Base-by-base conservation (phyloP, 2,113 vertebrate species). In the Cichladusa arquata region DNA sequence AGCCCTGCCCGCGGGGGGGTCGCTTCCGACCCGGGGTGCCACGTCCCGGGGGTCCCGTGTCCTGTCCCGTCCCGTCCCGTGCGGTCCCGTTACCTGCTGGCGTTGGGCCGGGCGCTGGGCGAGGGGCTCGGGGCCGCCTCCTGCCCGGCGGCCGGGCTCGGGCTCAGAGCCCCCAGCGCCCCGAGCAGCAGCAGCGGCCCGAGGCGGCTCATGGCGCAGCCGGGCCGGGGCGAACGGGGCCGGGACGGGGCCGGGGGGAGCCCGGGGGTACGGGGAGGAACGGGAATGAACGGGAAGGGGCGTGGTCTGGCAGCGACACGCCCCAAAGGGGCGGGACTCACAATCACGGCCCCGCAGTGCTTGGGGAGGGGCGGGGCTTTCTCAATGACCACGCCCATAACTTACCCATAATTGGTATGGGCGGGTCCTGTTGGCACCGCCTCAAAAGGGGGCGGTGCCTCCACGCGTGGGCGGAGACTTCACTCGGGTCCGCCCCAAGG, bases 291-390 rank as follows among this genome's bases (percentile, higher is more conserved):
- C 48, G 67, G 50, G 50, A 53, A 71, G 11, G 36, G 69, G 69
- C 29, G 69, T 2, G 50, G 11, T 2, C 20, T 13, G 1, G 1
- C 0, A 4, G 23, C 1, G 31, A 45, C 40, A 73, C 40, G 24
- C 53, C 71, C 47, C 33, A 4, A 57, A 34, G 3, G 24, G 40
- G 71, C 24, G 71, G 53, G 16, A 24, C 22, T 7, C 4, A 40
- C 13, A 12, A 40, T 4, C 22, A 48, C 47, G 22, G 3, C 12
- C 12, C 47, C 47, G 12, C 6, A 12, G 6, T 7, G 22, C 22
- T 3, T 7, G 22, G 15, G 26, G 26, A 29, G 50, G 26, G 26
- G 26, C 16, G 50, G 9, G 24, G 8, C 12, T 48, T 48, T 13
- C 47, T 13, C 7, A 24, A 48, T 13, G 22, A 48, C 47, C 47